Evolutionary conservation across 2,888 invertebrate genomes (phyloP).

Genomic region (Leptothorax acervorum): DNA sequence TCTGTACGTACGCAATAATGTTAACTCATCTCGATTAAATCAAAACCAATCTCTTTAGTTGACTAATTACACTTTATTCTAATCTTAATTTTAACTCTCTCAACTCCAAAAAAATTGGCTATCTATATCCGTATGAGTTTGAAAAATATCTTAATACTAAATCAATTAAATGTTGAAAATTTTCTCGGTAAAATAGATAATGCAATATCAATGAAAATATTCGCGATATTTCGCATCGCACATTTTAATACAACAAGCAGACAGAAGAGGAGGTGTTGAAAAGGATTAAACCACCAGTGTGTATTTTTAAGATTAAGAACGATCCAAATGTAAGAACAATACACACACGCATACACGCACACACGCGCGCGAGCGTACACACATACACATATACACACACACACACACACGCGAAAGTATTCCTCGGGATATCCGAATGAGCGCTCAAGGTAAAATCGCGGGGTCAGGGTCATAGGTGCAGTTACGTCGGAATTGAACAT

Average conservation of each 20-base stretch:
- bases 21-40: background rate
- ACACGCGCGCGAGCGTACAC: background rate
- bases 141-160: background rate
- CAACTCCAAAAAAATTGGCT: background rate
- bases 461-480: slow-evolving; percentile 77
- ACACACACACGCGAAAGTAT: slow-evolving; percentile 32
- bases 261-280: background rate
- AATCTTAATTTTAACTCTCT: background rate
- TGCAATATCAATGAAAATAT: background rate
- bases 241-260: background rate
- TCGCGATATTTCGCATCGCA: background rate
- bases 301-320: slow-evolving; percentile 23
- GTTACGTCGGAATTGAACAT: slow-evolving; percentile 78
- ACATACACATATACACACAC: background rate
- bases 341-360: background rate
- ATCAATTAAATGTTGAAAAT: background rate
- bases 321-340: slow-evolving; percentile 13
- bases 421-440: slow-evolving; percentile 67
- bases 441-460: slow-evolving; percentile 70
- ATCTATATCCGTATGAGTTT: background rate
- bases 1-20: background rate
- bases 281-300: background rate
- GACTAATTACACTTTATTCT: background rate
- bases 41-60: background rate
- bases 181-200: background rate